Conservation (phyloP, 2,888 invertebrate genomes). For the Rhagonycha fulva region DNA sequence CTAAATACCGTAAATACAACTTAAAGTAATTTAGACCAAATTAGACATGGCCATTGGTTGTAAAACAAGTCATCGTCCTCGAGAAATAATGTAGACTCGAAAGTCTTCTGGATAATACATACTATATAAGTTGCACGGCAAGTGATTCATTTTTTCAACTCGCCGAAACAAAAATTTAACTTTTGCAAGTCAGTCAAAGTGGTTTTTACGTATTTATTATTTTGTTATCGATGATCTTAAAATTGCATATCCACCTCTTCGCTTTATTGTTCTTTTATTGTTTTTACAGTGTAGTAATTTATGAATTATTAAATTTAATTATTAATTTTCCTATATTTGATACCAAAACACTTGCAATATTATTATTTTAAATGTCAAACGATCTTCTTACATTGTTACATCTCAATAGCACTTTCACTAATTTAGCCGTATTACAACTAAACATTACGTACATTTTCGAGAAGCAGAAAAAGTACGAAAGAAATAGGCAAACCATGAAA, state of each 20-base stretch:
- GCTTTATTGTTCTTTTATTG: neutral
- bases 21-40: neutral
- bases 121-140: neutral
- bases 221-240: neutral
- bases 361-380: neutral
- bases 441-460: too few relatives aligned
- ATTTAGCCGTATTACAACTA: neutral
- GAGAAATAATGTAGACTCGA: neutral
- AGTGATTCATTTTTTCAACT: neutral
- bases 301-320: neutral
- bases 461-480: neutral
- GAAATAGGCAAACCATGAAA: neutral
- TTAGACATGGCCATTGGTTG: neutral
- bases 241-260: neutral
- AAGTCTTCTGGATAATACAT: neutral
- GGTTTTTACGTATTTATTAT: neutral
- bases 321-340: neutral
- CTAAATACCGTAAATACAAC: neutral
- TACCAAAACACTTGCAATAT: neutral
- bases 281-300: too few relatives aligned
- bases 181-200: neutral
- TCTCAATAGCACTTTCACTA: neutral
- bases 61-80: slow-evolving; percentile 2
- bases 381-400: neutral
- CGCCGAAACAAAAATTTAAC: neutral